Percentiles rank a stretch among this genome's conserved stretches.
phyloP scores from a whole-genome alignment of 2,113 vertebrate species.

The Mirza zaza region DNA sequence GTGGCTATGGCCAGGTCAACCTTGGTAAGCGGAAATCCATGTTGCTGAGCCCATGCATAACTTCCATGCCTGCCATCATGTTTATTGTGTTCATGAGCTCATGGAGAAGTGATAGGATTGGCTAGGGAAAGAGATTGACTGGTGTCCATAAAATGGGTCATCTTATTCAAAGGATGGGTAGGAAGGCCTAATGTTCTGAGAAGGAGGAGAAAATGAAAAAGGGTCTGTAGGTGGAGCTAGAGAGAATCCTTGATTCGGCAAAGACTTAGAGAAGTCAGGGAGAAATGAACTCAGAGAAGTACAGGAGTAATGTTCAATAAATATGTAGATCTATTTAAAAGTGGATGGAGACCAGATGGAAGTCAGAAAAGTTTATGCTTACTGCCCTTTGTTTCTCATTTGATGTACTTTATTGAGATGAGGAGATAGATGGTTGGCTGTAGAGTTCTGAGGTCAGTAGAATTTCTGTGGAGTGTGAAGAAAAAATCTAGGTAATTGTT shows the following conservation, averaged over 20 bases:
- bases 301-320: background rate
- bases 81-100: background rate
- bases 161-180: background rate
- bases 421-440: background rate
- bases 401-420: background rate
- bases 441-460: background rate
- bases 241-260: background rate
- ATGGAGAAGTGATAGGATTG: background rate
- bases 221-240: background rate
- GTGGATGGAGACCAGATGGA: background rate
- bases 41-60: background rate
- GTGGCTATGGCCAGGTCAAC: background rate
- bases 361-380: background rate
- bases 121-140: background rate
- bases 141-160: background rate
- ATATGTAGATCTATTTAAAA: background rate
- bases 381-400: background rate
- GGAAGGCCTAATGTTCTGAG: background rate
- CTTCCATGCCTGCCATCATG: background rate
- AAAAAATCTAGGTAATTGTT: background rate
- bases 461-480: background rate
- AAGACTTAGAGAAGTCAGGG: background rate
- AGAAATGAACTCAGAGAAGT: background rate
- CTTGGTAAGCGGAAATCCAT: background rate
- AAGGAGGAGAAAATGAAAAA: background rate